A percentile compares a stretch with the other conserved stretches of the same genome.
phyloP scores from a whole-genome alignment of 1,140 invertebrate genomes.

The Tetramorium simillimum region DNA sequence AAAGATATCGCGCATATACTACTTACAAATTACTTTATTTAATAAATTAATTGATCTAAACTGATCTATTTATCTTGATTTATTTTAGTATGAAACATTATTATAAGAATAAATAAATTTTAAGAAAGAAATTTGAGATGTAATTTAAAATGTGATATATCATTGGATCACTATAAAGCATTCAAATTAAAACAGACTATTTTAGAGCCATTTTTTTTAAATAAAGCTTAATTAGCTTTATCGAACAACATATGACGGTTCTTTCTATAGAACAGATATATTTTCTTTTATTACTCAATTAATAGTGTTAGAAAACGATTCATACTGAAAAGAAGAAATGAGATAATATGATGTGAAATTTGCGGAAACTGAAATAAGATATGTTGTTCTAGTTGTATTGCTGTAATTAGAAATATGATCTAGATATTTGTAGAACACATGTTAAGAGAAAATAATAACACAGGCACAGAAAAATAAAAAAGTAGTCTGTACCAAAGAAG shows the following conservation, averaged over 20 bases:
- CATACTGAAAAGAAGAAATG: background rate
- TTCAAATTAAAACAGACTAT: background rate
- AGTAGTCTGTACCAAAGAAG: too few relatives aligned
- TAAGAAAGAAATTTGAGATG: background rate
- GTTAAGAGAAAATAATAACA: background rate
- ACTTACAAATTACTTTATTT: background rate
- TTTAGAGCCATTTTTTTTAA: background rate
- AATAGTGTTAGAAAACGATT: background rate
- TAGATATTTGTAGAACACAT: background rate
- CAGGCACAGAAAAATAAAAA: too few relatives aligned
- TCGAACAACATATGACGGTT: background rate
- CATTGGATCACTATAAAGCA: background rate
- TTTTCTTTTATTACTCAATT: background rate
- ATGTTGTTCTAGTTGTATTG: background rate
- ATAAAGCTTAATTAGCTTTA: background rate
- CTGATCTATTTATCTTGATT: background rate
- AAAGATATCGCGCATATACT: background rate
- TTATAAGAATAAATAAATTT: background rate
- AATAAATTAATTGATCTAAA: background rate
- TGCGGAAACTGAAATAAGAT: background rate
- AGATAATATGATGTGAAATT: background rate
- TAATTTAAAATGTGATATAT: background rate
- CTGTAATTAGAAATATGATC: background rate
- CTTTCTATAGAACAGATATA: background rate
- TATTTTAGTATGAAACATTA: background rate